Conservation (phyloP, 2,797 vertebrate species). For the Lindbergichthys nudifrons region DNA sequence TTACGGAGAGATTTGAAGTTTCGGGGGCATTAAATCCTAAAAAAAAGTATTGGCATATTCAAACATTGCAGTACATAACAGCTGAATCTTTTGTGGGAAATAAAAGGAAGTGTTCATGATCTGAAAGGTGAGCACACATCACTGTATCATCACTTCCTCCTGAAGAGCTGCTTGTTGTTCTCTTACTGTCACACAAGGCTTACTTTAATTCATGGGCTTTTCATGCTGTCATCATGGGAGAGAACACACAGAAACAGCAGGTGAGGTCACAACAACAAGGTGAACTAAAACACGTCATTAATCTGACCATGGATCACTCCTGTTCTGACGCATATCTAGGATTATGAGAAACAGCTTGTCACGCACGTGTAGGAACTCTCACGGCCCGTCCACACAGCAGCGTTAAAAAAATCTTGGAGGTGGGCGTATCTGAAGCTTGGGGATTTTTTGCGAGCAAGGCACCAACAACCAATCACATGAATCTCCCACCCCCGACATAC, state of each 20-base stretch:
- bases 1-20: slow-evolving; percentile 22
- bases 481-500: no score
- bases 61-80: slow-evolving; percentile 28
- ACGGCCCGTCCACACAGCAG: no score
- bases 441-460: no score
- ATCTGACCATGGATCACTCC: slow-evolving; percentile 33
- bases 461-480: no score
- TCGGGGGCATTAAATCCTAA: slow-evolving; percentile 22
- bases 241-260: slow-evolving; percentile 69
- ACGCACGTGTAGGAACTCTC: background rate
- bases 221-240: slow-evolving; percentile 44
- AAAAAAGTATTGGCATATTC: slow-evolving; percentile 10
- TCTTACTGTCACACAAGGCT: slow-evolving; percentile 41
- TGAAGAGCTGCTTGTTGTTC: slow-evolving; percentile 57
- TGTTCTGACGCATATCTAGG: background rate
- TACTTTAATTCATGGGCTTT: slow-evolving; percentile 40
- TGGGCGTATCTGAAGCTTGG: no score
- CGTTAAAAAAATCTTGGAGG: no score
- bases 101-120: slow-evolving; percentile 45
- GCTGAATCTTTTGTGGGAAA: background rate
- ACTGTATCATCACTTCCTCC: slow-evolving; percentile 39
- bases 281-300: slow-evolving; percentile 44
- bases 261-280: slow-evolving; percentile 65
- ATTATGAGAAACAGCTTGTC: slow-evolving; percentile 3
- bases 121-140: slow-evolving; percentile 45